Conservation (phyloP, 2,888 invertebrate genomes). For the Pantelozetes paolii region DNA sequence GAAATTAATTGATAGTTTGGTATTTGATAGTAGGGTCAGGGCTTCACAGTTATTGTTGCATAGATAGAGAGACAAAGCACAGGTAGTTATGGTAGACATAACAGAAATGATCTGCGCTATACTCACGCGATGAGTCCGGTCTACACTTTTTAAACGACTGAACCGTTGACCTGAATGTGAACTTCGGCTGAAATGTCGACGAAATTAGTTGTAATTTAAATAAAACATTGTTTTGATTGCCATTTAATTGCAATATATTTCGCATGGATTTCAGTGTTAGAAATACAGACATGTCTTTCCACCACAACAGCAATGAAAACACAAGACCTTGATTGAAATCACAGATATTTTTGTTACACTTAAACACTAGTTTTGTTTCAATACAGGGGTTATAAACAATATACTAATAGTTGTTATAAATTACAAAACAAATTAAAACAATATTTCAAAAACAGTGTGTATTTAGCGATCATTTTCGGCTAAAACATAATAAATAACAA, state of each 20-base stretch:
- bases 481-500: not conserved
- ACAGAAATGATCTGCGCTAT: no score
- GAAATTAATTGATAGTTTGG: not conserved
- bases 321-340: not conserved
- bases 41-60: no score
- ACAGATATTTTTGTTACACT: no score
- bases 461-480: conserved; percentile 7
- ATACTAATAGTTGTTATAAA: not conserved
- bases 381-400: no score
- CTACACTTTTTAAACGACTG: not conserved
- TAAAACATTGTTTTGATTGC: not conserved
- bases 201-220: not conserved
- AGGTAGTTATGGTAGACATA: no score
- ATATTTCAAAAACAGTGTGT: not conserved
- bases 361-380: no score
- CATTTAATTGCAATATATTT: not conserved
- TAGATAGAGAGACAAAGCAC: no score
- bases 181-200: not conserved
- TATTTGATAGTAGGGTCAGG: not conserved
- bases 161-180: not conserved
- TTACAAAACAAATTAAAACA: not conserved
- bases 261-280: not conserved
- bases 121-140: conserved; percentile 29
- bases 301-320: no score
- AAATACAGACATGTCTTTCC: not conserved